Conservation (phyloP, 2,113 vertebrate species). For the Argyrosomus japonicus region DNA sequence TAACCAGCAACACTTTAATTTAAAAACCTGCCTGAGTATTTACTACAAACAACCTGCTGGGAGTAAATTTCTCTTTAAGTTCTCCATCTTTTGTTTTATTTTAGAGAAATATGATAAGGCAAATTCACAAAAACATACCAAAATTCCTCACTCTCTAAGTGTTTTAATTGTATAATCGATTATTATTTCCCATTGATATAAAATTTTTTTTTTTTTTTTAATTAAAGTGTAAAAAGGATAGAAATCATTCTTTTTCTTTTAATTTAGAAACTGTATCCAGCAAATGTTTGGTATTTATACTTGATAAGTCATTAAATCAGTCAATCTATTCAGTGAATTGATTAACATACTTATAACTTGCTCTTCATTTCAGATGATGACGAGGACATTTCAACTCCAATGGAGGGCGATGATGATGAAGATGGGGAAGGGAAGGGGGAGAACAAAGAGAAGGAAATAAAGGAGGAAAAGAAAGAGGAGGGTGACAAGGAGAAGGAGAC, state of each 20-base stretch:
- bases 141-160: neutral
- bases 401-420: constrained; percentile 89
- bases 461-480: constrained; percentile 85
- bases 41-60: neutral
- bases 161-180: too few relatives aligned
- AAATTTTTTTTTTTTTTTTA: too few relatives aligned
- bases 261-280: too few relatives aligned
- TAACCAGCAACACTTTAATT: neutral
- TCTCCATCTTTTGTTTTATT: neutral
- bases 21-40: too few relatives aligned
- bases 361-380: constrained; percentile 80
- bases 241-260: too few relatives aligned
- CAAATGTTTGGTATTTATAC: too few relatives aligned
- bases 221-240: too few relatives aligned
- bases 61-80: neutral
- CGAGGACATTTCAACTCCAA: constrained; percentile 73
- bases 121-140: neutral
- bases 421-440: constrained; percentile 89
- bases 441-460: constrained; percentile 86
- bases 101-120: neutral
- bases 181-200: neutral
- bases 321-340: too few relatives aligned
- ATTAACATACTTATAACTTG: neutral
- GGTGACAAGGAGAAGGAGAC: constrained; percentile 85
- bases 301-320: too few relatives aligned